Evolutionary conservation across 2,888 invertebrate genomes (phyloP).

Genomic region (Rugalucina vietnamica): DNA sequence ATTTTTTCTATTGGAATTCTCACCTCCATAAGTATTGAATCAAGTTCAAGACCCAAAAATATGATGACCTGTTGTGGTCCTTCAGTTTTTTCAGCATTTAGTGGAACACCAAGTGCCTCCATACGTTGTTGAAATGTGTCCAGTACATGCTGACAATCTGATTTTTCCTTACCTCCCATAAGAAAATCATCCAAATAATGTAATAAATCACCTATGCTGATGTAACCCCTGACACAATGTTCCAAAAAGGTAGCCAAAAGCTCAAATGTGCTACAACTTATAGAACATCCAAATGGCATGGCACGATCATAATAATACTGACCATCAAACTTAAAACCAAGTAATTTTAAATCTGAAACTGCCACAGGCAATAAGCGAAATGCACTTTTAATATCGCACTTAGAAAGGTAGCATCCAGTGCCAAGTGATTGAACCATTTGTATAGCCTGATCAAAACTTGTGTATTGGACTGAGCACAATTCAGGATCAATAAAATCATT

Average conservation of each 20-base stretch:
- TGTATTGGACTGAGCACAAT: no score
- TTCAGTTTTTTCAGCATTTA: neutral
- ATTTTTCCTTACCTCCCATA: constrained; percentile 18
- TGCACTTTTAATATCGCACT: constrained; percentile 26
- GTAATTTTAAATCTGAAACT: constrained; percentile 27
- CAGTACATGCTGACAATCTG: neutral
- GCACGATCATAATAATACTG: constrained; percentile 37
- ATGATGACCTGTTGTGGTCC: neutral
- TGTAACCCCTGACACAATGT: neutral
- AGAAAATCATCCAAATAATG: constrained; percentile 49
- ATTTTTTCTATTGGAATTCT: neutral
- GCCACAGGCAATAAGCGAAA: constrained; percentile 31
- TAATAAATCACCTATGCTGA: neutral
- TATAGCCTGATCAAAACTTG: constrained; percentile 22
- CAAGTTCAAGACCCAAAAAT: neutral
- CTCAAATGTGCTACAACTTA: constrained; percentile 38
- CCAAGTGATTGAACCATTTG: constrained; percentile 34
- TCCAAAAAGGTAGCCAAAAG: constrained; percentile 53
- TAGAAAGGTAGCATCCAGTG: neutral
- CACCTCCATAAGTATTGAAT: neutral
- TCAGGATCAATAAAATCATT: no score
- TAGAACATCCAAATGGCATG: constrained; percentile 46
- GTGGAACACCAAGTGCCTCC: neutral
- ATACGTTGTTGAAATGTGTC: neutral
- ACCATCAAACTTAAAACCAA: constrained; percentile 38